phyloP scores from a whole-genome alignment of 2,113 vertebrate genomes.

The Solea senegalensis region DNA sequence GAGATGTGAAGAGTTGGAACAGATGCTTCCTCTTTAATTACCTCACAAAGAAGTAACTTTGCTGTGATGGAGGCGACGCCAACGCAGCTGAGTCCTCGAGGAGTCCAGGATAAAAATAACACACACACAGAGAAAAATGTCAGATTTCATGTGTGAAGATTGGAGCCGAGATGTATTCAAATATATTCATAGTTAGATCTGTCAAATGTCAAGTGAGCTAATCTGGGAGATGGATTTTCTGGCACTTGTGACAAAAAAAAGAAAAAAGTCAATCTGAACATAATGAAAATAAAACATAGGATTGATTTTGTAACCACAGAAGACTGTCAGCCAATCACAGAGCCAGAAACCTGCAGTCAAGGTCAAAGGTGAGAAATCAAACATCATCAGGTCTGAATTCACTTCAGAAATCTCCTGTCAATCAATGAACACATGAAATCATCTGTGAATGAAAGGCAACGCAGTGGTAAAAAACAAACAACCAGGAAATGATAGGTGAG shows the following conservation, averaged over 20 bases:
- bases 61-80: constrained; percentile 65
- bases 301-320: constrained; percentile 34
- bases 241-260: constrained; percentile 32
- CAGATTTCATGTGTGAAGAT: neutral
- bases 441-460: no score
- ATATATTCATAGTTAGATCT: constrained; percentile 67
- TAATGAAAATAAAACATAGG: constrained; percentile 33
- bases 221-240: constrained; percentile 52
- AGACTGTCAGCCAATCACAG: constrained; percentile 24
- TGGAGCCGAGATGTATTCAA: constrained; percentile 58
- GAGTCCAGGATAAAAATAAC: constrained; percentile 52
- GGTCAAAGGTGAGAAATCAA: constrained; percentile 37
- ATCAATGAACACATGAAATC: neutral
- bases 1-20: constrained; percentile 43
- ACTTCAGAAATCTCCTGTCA: neutral
- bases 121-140: constrained; percentile 12
- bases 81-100: constrained; percentile 73
- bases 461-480: no score
- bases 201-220: constrained; percentile 73
- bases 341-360: constrained; percentile 20
- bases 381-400: no score
- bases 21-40: constrained; percentile 76
- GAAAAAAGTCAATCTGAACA: neutral
- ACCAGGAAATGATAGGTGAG: no score
- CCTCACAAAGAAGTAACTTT: constrained; percentile 64